Evolutionary conservation across 2,797 vertebrate species (phyloP), one percentile per base, ranked within the genome.

Genomic region (Brachymystax lenok): DNA sequence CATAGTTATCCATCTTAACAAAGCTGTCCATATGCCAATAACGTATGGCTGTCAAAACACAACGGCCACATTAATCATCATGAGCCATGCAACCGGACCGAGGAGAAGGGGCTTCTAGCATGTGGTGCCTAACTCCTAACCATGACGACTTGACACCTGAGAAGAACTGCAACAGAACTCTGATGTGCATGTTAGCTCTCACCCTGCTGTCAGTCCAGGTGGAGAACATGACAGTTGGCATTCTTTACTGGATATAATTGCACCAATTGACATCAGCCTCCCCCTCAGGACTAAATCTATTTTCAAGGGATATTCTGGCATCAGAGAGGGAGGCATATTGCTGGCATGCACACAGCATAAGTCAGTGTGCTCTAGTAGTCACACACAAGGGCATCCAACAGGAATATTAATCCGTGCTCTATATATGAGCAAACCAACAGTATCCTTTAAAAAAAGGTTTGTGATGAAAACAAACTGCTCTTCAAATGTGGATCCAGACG

Each of bases 1-100:
- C 77, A 83, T 80, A 85, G 84, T 89, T 93, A 92, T 92, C 92
- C 87, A 92, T 93, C 90, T 93, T 85, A 91, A 91, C 87, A 90
- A 85, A 73, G 77, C 81, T 88, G 90, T 90, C 90, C 87, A 90
- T 90, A 89, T 85, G 89, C 88, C 91, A 87, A 92, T 92, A 92
- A 86, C 83, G 78, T 64, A 24, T 75, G n/a, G 74, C 87, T 89
- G 93, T 89, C 92, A 89, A 93, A 91, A 89, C 83, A 78, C 81
- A 75, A 74, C 82, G 85, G 76, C 77, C 78, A 81, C 91, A 92
- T 93, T 90, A 87, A 92, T 94, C 93, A 93, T 88, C 88, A 91
- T 93, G 80, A 82, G 78, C 85, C 84, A 83, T 83, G 84, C 81
- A 80, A 78, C 81, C 77, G 76, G 76, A 63, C 59, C 1, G 80